These are phyloP conservation scores for Ashinkailepas kermadecensis DNA, from an alignment of 2,888 invertebrate species.

Conservation along the genomic window DNA sequence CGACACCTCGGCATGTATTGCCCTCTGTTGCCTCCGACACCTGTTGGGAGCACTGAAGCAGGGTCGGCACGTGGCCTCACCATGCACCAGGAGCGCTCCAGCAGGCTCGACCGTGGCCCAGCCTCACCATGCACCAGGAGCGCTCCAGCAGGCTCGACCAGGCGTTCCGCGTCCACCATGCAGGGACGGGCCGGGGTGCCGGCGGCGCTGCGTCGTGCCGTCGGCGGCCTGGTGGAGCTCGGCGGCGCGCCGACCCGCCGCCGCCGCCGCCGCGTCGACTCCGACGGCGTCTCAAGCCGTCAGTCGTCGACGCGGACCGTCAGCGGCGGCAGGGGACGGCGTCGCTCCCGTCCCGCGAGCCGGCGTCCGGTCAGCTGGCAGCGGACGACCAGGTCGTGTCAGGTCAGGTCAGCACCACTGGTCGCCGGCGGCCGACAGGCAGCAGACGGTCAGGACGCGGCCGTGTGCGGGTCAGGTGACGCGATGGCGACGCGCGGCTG, in stretches of 20 bases:
- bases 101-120: too few relatives aligned
- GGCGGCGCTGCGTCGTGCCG: neutral
- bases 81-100: too few relatives aligned
- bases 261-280: neutral
- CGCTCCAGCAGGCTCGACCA: too few relatives aligned
- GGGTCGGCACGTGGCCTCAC: too few relatives aligned
- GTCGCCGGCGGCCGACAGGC: neutral
- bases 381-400: neutral
- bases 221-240: neutral
- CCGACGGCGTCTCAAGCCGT: slow-evolving; percentile 9
- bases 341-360: neutral
- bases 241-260: neutral
- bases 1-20: too few relatives aligned
- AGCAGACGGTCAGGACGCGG: neutral
- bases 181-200: neutral
- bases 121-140: too few relatives aligned
- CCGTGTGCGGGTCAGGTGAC: neutral
- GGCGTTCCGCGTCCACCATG: too few relatives aligned
- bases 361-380: neutral
- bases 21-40: too few relatives aligned
- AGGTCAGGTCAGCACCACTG: neutral
- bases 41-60: too few relatives aligned
- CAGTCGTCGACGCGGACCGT: neutral
- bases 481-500: neutral
- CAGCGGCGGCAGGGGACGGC: neutral